Evolutionary conservation across 1,140 invertebrate genomes (phyloP).

Genomic region (Zaprionus davidi): DNA sequence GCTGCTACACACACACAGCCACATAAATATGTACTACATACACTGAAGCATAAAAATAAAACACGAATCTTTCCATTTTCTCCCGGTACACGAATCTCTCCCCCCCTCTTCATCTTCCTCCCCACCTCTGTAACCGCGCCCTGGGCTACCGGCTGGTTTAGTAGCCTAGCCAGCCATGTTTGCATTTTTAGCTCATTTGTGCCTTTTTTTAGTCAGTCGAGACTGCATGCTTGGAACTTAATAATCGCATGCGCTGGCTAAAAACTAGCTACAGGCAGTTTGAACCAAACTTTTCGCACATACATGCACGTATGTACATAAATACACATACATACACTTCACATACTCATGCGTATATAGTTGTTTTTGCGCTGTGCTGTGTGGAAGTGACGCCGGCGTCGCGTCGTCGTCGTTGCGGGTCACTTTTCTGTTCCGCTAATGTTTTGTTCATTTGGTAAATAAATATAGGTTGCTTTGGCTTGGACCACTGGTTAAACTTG

Average conservation of each 20-base stretch:
- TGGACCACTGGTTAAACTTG: slow-evolving; percentile 40
- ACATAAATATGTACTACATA: neutral
- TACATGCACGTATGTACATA: neutral
- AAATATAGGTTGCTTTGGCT: slow-evolving; percentile 42
- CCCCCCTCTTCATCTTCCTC: neutral
- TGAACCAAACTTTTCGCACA: slow-evolving; percentile 57
- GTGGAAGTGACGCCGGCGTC: slow-evolving; percentile 28
- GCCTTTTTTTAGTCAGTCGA: slow-evolving; percentile 27
- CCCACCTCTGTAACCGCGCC: neutral
- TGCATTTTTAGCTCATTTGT: slow-evolving; percentile 39
- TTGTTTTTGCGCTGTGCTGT: slow-evolving; percentile 8
- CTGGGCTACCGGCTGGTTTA: slow-evolving; percentile 18
- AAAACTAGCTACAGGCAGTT: slow-evolving; percentile 74
- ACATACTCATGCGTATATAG: neutral
- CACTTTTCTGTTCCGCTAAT: slow-evolving; percentile 34
- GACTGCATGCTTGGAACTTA: slow-evolving; percentile 39
- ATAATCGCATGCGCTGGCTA: slow-evolving; percentile 51
- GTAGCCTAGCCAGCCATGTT: slow-evolving; percentile 45
- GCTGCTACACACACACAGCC: slow-evolving; percentile 14
- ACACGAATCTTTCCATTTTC: slow-evolving; percentile 44
- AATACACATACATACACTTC: slow-evolving; percentile 16
- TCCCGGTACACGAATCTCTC: neutral
- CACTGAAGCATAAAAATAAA: slow-evolving; percentile 64
- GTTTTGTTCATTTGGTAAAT: slow-evolving; percentile 45
- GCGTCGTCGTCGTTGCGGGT: slow-evolving; percentile 25